Percentiles rank a stretch among this genome's conserved stretches.
Conservation (phyloP, 2,888 invertebrate genomes). For the Graphium colonna region DNA sequence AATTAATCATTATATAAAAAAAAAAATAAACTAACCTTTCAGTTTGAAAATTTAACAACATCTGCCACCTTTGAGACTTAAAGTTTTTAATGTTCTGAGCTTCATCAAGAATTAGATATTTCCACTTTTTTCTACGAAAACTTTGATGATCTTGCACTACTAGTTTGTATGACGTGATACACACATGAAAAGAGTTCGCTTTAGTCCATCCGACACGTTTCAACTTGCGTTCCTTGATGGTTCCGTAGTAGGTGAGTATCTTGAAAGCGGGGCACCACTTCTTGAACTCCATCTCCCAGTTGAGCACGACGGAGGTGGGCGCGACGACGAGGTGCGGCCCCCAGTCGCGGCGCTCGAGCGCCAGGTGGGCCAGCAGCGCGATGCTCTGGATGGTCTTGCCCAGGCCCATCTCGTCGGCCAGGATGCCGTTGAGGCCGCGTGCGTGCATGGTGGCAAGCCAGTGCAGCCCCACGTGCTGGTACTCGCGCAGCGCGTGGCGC, state of each 20-base stretch:
- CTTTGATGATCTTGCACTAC: slow-evolving; percentile 99
- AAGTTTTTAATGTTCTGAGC: slow-evolving; percentile 99
- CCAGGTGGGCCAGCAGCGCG: slow-evolving; percentile 94
- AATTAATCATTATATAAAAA: too few species aligned
- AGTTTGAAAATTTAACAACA: slow-evolving; percentile 95
- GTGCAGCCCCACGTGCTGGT: slow-evolving; percentile 98
- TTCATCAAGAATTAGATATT: slow-evolving; percentile 98
- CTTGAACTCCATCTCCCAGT: slow-evolving; percentile 99
- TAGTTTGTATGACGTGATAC: slow-evolving; percentile 98
- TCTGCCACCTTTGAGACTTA: slow-evolving; percentile 99
- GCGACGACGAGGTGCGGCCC: slow-evolving; percentile 99
- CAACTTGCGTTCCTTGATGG: slow-evolving; percentile 95
- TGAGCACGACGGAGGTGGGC: slow-evolving; percentile 99
- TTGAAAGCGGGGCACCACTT: slow-evolving; percentile 99
- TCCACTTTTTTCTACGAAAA: slow-evolving; percentile 98
- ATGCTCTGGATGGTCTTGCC: slow-evolving; percentile 99
- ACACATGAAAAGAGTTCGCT: slow-evolving; percentile 98
- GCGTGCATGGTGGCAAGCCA: slow-evolving; percentile 98
- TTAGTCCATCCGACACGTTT: slow-evolving; percentile 98
- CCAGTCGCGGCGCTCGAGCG: slow-evolving; percentile 95
- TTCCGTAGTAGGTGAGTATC: slow-evolving; percentile 98
- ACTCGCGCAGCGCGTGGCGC: slow-evolving; percentile 94
- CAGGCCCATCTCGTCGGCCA: slow-evolving; percentile 98
- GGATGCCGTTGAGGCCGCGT: slow-evolving; percentile 95
- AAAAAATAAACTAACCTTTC: slow-evolving; percentile 87